Evolutionary conservation across 2,113 vertebrate genomes (phyloP), one percentile per base, ranked within the genome.

Genomic region (Platysteira castanea): DNA sequence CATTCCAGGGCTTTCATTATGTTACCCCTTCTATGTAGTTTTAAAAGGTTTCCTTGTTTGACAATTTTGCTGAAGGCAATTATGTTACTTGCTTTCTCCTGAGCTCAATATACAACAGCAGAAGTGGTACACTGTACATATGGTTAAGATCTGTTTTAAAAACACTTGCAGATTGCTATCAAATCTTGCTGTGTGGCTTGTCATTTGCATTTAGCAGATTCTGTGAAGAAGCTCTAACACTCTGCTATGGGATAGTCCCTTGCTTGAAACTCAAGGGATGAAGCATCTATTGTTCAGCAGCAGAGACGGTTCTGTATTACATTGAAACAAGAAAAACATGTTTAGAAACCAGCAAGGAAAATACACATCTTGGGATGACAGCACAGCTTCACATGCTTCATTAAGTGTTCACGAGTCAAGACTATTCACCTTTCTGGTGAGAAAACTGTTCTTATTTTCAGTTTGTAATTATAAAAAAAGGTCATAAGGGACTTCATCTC

Each of bases 61-160:
- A 96, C 74, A 91, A 64, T 91, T 92, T 84, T 87, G 77, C 87
- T 94, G 78, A 94, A 95, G 92, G 92, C 93, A 93, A 79, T 93
- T 87, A 87, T 60, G 89, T 77, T 92, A 52, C 77, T 91, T 75
- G 31, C 93, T 49, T 93, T 95, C 89, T 91, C 84, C 87, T 75
- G 59, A 94, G 65, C 64, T 91, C 80, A 59, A 19, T 60, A 56
- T 78, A 68, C 74, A 93, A 69, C 52, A 89, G 84, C 71, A 87
- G 76, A 95, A 95, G 64, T 52, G 84, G 74, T 76, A 87, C 52
- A 26, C 52, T 31, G 35, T 78, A 59, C 77, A 75, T 87, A 91
- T 57, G 65, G 89, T 81, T 84, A 84, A 73, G 69, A 82, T 79
- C 80, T 79, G 61, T 84, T 92, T 75, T 63, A 75, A 87, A 95